phyloP scores from a whole-genome alignment of 92 coral and sea anemone species.

The Heteractis magnifica region DNA sequence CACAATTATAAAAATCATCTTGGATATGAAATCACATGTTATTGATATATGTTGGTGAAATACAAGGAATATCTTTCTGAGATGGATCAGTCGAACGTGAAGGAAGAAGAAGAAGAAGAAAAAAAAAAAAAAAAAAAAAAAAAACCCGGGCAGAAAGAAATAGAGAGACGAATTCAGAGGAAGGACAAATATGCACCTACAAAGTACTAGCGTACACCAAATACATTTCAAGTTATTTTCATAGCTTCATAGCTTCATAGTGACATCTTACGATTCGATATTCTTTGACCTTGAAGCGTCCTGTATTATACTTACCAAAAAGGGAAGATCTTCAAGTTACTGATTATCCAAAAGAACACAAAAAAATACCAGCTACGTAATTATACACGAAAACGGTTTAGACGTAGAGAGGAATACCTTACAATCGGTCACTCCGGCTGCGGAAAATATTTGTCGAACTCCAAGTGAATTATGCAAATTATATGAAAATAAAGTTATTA shows the following conservation, averaged over 20 bases:
- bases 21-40: not conserved
- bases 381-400: not conserved
- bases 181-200: no score
- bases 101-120: not conserved
- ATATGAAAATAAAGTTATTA: not conserved
- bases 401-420: not conserved
- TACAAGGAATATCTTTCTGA: not conserved
- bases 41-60: not conserved
- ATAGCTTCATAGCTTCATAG: not conserved
- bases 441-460: not conserved
- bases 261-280: not conserved
- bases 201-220: no score
- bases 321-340: not conserved
- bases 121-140: not conserved
- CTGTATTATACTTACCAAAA: constrained; percentile 1
- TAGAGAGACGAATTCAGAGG: not conserved
- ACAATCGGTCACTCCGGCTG: not conserved
- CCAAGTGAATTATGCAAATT: not conserved
- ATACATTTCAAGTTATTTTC: no score
- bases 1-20: not conserved
- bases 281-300: not conserved
- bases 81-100: not conserved
- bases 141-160: not conserved
- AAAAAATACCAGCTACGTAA: not conserved
- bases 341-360: not conserved